Base-by-base conservation (phyloP, 2,888 invertebrate genomes). In the Melieria crassipennis region DNA sequence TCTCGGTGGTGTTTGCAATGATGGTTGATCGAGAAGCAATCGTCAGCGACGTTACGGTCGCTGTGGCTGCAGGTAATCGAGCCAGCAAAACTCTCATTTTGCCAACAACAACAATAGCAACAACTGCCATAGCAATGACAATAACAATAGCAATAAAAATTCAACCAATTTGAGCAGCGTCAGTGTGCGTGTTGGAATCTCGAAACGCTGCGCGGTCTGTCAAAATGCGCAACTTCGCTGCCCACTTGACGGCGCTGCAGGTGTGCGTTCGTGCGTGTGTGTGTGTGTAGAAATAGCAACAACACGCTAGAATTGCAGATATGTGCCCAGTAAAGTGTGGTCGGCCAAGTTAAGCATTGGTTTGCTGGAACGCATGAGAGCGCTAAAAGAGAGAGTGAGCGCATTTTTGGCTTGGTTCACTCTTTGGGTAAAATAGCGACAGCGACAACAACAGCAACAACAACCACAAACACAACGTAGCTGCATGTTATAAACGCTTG, bases 171-270 rank as follows among this genome's bases (percentile, higher is more conserved):
- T 58, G 47, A 64, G 65, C 16, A 30, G 57, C 76, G 76, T 30
- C 30, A 50, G 74, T 75, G 76, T 80, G 80, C 80, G 80, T 82
- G 82, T 72, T 79, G 81, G 79, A 79, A 81, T 81, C 79, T 79
- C 75, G 80, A 45, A 9, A n/a, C 13, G 9, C 7, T 50, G 7
- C 50, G 7, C 50, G 11, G 7, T 50, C 50, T 50, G 9, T 7
- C 11, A 10, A 11, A 10, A 10, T 7, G 13, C 80, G 80, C 80
- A 78, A 78, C 79, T 77, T 76, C 75, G 78, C 76, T 75, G 75
- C 71, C 77, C 76, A 73, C 76, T n/a, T 48, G 60, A 74, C 68
- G 74, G 66, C 68, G 62, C 65, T 63, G 79, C 69, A 65, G 72
- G 65, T 57, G 71, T 62, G 65, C 62, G 73, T 69, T 73, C 73